These are phyloP conservation scores for Troides oblongomaculatus DNA, from an alignment of 2,888 invertebrate species.

Conservation along the genomic window DNA sequence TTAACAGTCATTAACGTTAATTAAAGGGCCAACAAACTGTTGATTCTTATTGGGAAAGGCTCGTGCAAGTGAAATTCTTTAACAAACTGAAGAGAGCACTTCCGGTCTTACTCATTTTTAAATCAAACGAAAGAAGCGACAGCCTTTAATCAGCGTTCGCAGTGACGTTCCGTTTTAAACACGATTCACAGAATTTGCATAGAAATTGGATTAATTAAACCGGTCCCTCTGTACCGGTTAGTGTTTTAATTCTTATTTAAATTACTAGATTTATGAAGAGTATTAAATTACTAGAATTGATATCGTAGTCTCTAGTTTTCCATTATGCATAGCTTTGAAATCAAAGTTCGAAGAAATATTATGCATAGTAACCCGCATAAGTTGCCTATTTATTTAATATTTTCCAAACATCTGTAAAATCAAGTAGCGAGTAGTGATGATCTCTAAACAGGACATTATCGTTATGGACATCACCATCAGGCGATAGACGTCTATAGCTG, in stretches of 20 bases:
- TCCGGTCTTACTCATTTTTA: slow-evolving; percentile 9
- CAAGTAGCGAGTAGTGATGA: too few species aligned
- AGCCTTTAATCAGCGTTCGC: slow-evolving; percentile 27
- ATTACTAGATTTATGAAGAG: slow-evolving; percentile 19
- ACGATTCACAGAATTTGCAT: slow-evolving; percentile 28
- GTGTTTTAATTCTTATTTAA: slow-evolving; percentile 27
- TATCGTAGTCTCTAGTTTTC: slow-evolving; percentile 15
- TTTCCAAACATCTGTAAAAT: too few species aligned
- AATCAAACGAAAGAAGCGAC: slow-evolving; percentile 22
- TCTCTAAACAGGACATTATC: too few species aligned
- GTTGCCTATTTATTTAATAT: too few species aligned
- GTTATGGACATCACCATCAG: too few species aligned
- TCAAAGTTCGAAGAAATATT: neutral
- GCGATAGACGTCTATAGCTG: too few species aligned
- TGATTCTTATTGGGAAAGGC: neutral
- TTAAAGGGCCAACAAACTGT: neutral
- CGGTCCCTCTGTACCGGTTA: slow-evolving; percentile 11
- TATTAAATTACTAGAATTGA: too few species aligned
- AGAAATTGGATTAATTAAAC: slow-evolving; percentile 29
- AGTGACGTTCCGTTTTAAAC: slow-evolving; percentile 23
- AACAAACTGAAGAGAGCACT: slow-evolving; percentile 6
- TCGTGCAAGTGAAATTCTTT: neutral
- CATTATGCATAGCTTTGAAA: neutral
- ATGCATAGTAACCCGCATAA: too few species aligned
- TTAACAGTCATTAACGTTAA: neutral